Evolutionary conservation across 1,140 invertebrate species (phyloP), one percentile per base, ranked within the genome.

Genomic region (Atta texana): DNA sequence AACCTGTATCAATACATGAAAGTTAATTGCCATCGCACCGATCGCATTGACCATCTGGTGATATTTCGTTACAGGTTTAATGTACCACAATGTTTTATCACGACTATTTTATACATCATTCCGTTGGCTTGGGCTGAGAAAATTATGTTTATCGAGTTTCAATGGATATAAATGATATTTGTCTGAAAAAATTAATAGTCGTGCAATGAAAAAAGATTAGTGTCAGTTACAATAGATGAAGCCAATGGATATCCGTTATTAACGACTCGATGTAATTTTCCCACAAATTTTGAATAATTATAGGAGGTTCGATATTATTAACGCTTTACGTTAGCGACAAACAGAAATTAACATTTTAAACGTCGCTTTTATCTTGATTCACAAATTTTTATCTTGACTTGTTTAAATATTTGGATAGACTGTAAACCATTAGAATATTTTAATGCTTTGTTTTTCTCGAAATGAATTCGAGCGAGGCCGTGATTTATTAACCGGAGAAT

Each of bases 21-120:
- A 87, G 81, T 87, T 87, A 87, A 87, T 87, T 87, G 81, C 80
- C 28, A 14, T 68, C 53, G 53, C 64, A 21, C 24, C 71, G 80
- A 68, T 84, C 75, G 81, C 49, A 85, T 81, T 85, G 71, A 55
- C 28, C 34, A 53, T n/a, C 5, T 63, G 86, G 57, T 61, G 81
- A 71, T 87, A 85, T 85, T 87, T 85, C 72, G 72, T 77, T 87
- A 87, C 64, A 71, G 71, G 49, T 87, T 81, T 87, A 87, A 87
- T 85, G 71, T 31, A 24, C 53, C 63, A 44, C 63, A 39, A 61
- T 74, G 69, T 87, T 87, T 87, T 82, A 87, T 85, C 71, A 55
- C 81, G 21, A 34, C 55, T 85, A 64, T 87, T 74, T 84, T 71
- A 81, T 71, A 21, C 66, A 2, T n/a, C 34, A n/a, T 84, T 75